phyloP scores from a whole-genome alignment of 2,888 invertebrate species.

The Sminthurides aquaticus region DNA sequence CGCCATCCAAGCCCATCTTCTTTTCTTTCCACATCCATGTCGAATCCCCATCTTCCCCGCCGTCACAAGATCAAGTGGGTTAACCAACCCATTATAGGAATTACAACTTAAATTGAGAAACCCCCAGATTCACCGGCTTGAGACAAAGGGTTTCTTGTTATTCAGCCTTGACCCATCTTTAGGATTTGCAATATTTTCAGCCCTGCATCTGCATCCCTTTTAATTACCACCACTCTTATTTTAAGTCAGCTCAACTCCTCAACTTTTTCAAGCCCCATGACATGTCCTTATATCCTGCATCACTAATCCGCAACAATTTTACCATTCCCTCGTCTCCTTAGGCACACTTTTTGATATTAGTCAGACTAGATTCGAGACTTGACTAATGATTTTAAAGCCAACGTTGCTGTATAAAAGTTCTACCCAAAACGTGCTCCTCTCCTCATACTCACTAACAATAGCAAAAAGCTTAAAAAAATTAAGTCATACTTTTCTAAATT shows the following conservation, averaged over 20 bases:
- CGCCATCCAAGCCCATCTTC: no score
- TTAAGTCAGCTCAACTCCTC: not conserved
- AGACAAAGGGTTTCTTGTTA: no score
- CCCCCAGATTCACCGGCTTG: no score
- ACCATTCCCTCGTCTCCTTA: not conserved
- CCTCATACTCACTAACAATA: not conserved
- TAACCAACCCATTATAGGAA: no score
- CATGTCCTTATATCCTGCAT: not conserved
- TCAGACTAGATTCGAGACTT: not conserved
- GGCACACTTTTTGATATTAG: not conserved
- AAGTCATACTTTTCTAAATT: not conserved
- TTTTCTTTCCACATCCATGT: no score
- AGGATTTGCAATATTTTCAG: not conserved
- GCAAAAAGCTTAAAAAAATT: not conserved
- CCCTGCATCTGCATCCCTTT: not conserved
- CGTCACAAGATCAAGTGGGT: no score
- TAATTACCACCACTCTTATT: not conserved
- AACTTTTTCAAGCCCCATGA: not conserved
- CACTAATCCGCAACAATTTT: not conserved
- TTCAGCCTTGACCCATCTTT: not conserved
- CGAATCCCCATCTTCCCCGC: no score
- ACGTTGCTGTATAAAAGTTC: no score
- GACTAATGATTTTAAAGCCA: no score
- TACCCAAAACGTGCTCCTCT: not conserved
- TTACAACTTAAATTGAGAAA: no score